A percentile compares a stretch with the other conserved stretches of the same genome.
Evolutionary conservation across 2,113 vertebrate species (phyloP).

Genomic region (Cebidichthys violaceus): DNA sequence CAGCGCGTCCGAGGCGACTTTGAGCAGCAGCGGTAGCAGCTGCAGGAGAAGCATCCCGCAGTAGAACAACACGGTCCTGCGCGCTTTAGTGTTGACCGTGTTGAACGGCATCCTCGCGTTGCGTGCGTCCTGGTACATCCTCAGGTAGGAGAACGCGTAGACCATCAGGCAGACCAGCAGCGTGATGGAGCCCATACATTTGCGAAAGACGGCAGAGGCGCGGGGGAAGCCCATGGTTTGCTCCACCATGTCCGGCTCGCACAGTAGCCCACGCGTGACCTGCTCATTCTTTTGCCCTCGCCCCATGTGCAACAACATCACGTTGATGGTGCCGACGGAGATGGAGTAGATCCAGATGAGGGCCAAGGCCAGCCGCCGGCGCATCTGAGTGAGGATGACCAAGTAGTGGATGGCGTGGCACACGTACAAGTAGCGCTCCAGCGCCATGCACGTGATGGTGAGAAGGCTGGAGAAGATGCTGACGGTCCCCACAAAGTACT

Average conservation of each 20-base stretch:
- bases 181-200: slow-evolving; percentile 12
- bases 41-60: slow-evolving; percentile 75
- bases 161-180: slow-evolving; percentile 60
- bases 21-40: slow-evolving; percentile 70
- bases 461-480: slow-evolving; percentile 66
- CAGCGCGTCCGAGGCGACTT: slow-evolving; percentile 61
- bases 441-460: slow-evolving; percentile 76
- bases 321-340: background rate
- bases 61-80: slow-evolving; percentile 75
- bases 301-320: slow-evolving; percentile 47
- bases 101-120: slow-evolving; percentile 73
- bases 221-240: slow-evolving; percentile 72
- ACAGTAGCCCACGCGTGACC: slow-evolving; percentile 61
- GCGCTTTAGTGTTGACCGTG: slow-evolving; percentile 61
- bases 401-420: slow-evolving; percentile 74
- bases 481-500: slow-evolving; percentile 64
- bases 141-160: slow-evolving; percentile 63
- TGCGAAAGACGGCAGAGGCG: slow-evolving; percentile 53
- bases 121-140: slow-evolving; percentile 70
- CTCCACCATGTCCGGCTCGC: slow-evolving; percentile 76
- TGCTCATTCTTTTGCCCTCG: fast-evolving
- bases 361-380: slow-evolving; percentile 49
- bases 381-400: slow-evolving; percentile 56
- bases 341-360: slow-evolving; percentile 64
- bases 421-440: slow-evolving; percentile 79